Percentiles rank a stretch among this genome's conserved stretches.
Evolutionary conservation across 2,113 vertebrate species (phyloP).

Genomic region (Salvelinus alpinus): DNA sequence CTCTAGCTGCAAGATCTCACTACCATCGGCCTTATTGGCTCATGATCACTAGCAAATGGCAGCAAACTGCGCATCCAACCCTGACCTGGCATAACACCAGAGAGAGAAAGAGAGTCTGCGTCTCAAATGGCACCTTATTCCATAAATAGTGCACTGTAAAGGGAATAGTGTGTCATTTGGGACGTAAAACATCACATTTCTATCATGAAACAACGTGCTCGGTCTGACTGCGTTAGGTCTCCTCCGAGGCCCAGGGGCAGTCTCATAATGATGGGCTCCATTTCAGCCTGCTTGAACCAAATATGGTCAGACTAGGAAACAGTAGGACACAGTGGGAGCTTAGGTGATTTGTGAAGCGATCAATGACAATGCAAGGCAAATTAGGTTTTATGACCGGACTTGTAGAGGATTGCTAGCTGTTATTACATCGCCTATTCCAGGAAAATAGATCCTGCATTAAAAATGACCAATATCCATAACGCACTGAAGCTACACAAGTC

Average conservation of each 20-base stretch:
- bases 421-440: too few species aligned
- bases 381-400: too few species aligned
- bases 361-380: neutral
- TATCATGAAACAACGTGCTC: conserved; percentile 17
- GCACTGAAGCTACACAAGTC: neutral
- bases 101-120: too few species aligned
- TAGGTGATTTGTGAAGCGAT: too few species aligned
- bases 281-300: neutral
- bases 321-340: neutral
- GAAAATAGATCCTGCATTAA: too few species aligned
- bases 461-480: too few species aligned
- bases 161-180: too few species aligned
- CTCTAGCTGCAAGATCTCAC: neutral
- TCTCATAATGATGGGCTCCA: conserved; percentile 26
- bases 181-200: neutral
- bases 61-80: conserved; percentile 6
- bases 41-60: neutral
- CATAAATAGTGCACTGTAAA: too few species aligned
- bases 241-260: neutral
- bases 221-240: neutral
- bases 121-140: too few species aligned
- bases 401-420: neutral
- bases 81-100: neutral
- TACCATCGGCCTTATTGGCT: conserved; percentile 3
- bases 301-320: neutral